Evolutionary conservation across 2,888 invertebrate species (phyloP).

Genomic region (Bruchidius siliquastri): DNA sequence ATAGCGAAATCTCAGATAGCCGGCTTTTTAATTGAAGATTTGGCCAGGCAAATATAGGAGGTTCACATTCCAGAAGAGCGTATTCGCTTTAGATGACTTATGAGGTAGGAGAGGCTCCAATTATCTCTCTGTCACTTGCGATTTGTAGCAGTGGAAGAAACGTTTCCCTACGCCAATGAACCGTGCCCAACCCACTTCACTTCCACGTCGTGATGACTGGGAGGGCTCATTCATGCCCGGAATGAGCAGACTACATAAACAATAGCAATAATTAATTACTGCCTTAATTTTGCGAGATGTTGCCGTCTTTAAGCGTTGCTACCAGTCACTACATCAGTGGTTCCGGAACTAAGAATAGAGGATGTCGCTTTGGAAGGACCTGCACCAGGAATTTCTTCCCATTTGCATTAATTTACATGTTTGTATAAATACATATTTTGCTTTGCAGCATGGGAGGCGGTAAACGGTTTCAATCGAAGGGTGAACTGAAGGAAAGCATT

Average conservation of each 20-base stretch:
- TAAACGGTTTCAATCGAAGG: background rate
- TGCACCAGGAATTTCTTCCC: background rate
- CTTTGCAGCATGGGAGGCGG: background rate
- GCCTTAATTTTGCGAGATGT: background rate
- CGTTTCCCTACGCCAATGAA: background rate
- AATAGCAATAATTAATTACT: background rate
- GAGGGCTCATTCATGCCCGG: background rate
- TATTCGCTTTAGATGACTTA: too few species aligned
- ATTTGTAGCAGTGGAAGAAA: too few species aligned
- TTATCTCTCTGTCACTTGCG: too few species aligned
- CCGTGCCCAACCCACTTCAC: background rate
- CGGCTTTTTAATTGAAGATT: too few species aligned
- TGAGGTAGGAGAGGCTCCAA: too few species aligned
- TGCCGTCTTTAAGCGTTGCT: background rate
- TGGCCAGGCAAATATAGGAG: too few species aligned
- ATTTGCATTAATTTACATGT: background rate
- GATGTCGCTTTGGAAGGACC: background rate
- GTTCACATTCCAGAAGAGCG: too few species aligned
- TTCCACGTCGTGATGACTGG: background rate
- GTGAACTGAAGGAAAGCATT: background rate
- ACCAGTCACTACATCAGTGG: background rate
- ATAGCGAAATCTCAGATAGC: too few species aligned
- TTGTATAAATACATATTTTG: background rate
- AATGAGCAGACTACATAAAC: background rate
- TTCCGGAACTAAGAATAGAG: background rate